These are phyloP conservation scores for Dolichomitus sp. DNA, from an alignment of 2,888 invertebrate species.

Conservation along the genomic window DNA sequence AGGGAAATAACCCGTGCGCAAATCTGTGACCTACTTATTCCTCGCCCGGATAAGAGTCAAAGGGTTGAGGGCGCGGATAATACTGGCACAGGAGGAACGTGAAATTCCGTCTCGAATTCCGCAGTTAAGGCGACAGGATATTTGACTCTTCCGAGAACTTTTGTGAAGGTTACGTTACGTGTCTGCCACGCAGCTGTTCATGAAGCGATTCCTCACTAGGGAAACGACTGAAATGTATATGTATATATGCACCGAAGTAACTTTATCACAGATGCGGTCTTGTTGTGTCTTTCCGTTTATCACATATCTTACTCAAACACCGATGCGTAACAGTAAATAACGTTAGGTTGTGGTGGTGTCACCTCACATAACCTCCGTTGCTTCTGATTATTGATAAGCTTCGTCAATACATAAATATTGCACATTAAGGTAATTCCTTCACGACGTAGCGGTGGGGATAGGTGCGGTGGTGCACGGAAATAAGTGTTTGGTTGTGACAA, in stretches of 20 bases:
- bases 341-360: neutral
- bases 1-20: conserved; percentile 22
- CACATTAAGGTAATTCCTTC: no score
- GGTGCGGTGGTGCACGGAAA: no score
- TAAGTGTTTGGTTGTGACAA: no score
- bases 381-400: neutral
- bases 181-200: conserved; percentile 11
- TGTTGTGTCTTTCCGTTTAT: neutral
- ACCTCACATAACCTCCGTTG: neutral
- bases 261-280: conserved; percentile 1
- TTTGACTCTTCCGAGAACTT: conserved; percentile 25
- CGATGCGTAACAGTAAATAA: neutral
- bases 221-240: neutral
- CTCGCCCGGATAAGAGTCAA: conserved; percentile 33
- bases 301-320: neutral
- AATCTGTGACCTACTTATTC: conserved; percentile 60
- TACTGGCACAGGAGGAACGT: neutral
- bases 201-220: conserved; percentile 5
- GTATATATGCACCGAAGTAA: conserved; percentile 4
- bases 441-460: no score
- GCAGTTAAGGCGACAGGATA: neutral
- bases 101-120: neutral
- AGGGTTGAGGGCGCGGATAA: conserved; percentile 34
- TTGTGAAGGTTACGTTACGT: conserved; percentile 1
- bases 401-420: neutral